Evolutionary conservation across 2,888 invertebrate species (phyloP), one percentile per base, ranked within the genome.

Genomic region (Yponomeuta sedellus): DNA sequence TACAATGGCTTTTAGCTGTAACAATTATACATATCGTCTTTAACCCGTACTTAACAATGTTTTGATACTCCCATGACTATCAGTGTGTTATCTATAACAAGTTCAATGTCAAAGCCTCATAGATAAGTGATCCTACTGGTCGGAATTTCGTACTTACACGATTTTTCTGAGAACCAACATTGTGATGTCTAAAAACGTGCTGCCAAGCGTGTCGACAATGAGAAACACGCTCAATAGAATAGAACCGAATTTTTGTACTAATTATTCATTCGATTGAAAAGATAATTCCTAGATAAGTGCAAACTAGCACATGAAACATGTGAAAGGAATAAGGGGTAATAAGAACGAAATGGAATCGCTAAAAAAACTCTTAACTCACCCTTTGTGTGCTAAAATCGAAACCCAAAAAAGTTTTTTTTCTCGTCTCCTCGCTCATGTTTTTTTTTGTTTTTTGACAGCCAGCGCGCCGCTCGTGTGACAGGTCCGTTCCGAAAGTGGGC

Each of bases 371-470:
- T n/a, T 12, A 65, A 81, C 89, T 85, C 88, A 96, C 97, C 94
- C 96, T 95, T 88, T 97, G 97, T 22, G 97, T 97, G 82, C 97
- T 97, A 80, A 97, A 93, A 92, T 97, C 97, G 75, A 97, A 93
- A 68, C 97, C 97, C 76, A 97, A 92, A 91, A 94, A 97, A 73
- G 94, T 94, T 80, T 88, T 87, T 71, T 79, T 82, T 75, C 74
- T 78, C 68, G 73, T 75, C 76, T 84, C 83, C 69, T 82, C 88
- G 66, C 75, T 80, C 90, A 91, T 91, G 83, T 81, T 91, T 83
- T 80, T 80, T 86, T 34, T 34, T 34, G 34, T 34, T 34, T 25
- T 34, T 34, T 34, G 34, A 34, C 34, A 34, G 34, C 34, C 34
- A 34, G 34, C 34, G 34, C 10, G 34, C 34, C 34, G 34, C 34